Conservation (phyloP, 53 echinoderm and acorn worm species). For the Echinometra lucunter region DNA sequence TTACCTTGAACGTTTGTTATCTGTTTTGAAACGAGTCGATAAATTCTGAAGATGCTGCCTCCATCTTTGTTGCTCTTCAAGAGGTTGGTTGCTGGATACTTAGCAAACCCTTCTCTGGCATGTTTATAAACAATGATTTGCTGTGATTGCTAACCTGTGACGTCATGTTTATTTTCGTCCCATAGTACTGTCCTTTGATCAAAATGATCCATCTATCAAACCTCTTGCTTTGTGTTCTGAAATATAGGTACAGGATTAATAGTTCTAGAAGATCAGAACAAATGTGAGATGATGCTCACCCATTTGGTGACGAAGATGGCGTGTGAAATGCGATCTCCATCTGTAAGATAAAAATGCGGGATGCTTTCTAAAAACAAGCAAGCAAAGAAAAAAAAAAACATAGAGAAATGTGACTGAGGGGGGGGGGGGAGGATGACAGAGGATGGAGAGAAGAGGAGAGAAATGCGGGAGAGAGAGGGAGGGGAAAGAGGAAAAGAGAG, state of each 20-base stretch:
- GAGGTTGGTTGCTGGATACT: background rate
- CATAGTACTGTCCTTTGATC: background rate
- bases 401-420: background rate
- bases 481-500: background rate
- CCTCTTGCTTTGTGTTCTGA: background rate
- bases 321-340: background rate
- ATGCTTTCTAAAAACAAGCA: background rate
- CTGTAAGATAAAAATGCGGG: background rate
- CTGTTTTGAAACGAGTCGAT: background rate
- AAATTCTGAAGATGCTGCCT: background rate
- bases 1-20: background rate
- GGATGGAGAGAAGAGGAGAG: background rate
- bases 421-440: background rate
- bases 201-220: background rate
- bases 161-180: conserved; percentile 17
- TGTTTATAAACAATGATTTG: conserved; percentile 1
- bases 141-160: conserved; percentile 6
- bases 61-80: background rate
- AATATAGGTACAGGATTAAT: background rate
- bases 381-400: background rate
- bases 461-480: background rate
- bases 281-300: background rate
- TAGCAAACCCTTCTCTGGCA: background rate
- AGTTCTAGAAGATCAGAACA: background rate
- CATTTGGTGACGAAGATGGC: background rate